Conservation (phyloP, 2,797 vertebrate species). For the Cyprinodon diabolis region DNA sequence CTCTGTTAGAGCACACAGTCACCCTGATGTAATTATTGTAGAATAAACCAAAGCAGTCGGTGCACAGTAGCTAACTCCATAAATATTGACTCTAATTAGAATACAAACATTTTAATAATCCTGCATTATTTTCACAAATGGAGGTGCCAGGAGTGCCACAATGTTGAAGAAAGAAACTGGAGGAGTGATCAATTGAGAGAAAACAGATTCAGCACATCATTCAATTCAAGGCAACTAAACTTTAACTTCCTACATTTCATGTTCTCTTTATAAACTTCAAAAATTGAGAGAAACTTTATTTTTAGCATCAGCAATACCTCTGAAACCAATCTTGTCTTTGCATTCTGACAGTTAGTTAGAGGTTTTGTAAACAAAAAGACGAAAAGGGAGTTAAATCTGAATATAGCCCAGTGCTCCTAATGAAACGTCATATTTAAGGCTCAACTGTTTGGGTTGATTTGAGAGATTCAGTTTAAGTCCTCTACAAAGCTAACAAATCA, state of each 20-base stretch:
- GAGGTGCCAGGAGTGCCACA: neutral
- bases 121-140: neutral
- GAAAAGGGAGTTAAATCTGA: neutral
- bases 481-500: slow-evolving; percentile 14
- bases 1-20: slow-evolving; percentile 39
- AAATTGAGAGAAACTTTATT: neutral
- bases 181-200: slow-evolving; percentile 24
- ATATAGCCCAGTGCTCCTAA: slow-evolving; percentile 9
- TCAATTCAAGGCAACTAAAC: neutral
- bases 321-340: slow-evolving; percentile 1
- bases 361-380: slow-evolving; percentile 32
- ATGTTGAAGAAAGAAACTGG: neutral
- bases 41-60: slow-evolving; percentile 18
- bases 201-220: slow-evolving; percentile 5
- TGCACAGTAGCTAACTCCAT: slow-evolving; percentile 21
- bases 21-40: slow-evolving; percentile 22
- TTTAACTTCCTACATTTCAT: neutral
- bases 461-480: slow-evolving; percentile 14
- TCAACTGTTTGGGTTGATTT: neutral
- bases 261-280: neutral
- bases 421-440: slow-evolving; percentile 16
- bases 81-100: slow-evolving; percentile 25
- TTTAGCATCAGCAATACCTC: neutral
- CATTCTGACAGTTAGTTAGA: slow-evolving; percentile 2
- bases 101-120: slow-evolving; percentile 18